Evolutionary conservation across 2,113 vertebrate species (phyloP), one percentile per base, ranked within the genome.

Genomic region (Eubucco bourcierii): DNA sequence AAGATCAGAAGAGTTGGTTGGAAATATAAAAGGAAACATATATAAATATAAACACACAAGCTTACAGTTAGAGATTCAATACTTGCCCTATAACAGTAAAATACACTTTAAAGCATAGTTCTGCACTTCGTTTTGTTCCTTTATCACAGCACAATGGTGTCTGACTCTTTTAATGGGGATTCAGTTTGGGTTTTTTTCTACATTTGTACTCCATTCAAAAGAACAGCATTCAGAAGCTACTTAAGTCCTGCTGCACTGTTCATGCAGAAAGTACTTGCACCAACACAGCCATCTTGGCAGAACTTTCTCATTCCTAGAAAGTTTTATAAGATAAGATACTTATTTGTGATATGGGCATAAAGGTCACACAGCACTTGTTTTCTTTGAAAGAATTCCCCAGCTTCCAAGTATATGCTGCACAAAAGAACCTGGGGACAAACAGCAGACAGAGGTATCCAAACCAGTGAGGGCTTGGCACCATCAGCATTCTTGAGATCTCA

Each of bases 231-330:
- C 28, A 72, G 61, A 91, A 80, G 47, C 28, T 63, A 56, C 25
- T 9, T 56, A 85, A 94, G 58, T 65, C 55, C 61, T 78, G 14
- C 58, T n/a, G 10, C 1, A 1, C 20, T 85, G 47, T 60, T 80
- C 41, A 53, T 83, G 28, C 56, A 86, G 19, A 68, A 86, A 75
- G 29, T 72, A 64, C 79, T 91, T 86, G 50, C 23, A 75, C 15
- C 44, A 90, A 34, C 27, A 50, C 9, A 68, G 73, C 53, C 39
- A 58, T 72, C 19, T 76, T 73, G 70, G 71, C 74, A 84, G 28
- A 80, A 31, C 44, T 46, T 61, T 83, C 68, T 72, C 84, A 90
- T 95, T 95, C 95, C 83, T 95, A 78, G 85, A 96, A 90, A 78
- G 76, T 78, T 96, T 93, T 53, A 67, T 33, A 39, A 93, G 92